Evolutionary conservation across 2,888 invertebrate species (phyloP).

Genomic region (Rhagophthalmus giganteus): DNA sequence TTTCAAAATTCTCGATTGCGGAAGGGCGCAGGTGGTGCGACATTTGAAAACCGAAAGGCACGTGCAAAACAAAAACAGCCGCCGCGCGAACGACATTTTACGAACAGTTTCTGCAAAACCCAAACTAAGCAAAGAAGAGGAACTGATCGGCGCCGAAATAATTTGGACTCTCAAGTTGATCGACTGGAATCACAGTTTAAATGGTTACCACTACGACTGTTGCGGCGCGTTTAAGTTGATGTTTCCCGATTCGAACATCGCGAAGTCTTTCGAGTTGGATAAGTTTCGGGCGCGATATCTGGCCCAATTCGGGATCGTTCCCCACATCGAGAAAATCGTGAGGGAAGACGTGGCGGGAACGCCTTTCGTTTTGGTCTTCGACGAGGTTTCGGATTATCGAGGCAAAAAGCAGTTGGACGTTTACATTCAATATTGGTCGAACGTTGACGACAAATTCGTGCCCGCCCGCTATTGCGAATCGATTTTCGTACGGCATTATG

Average conservation of each 20-base stretch:
- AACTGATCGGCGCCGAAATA: constrained; percentile 21
- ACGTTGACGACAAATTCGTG: constrained; percentile 10
- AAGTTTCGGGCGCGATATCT: constrained; percentile 11
- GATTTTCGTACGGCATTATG: constrained; percentile 1
- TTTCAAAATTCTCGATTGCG: constrained; percentile 15
- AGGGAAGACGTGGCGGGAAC: constrained; percentile 4
- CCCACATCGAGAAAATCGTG: constrained; percentile 17
- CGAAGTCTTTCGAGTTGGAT: constrained; percentile 12
- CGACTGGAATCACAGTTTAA: constrained; percentile 13
- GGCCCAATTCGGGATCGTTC: constrained; percentile 17
- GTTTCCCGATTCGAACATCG: constrained; percentile 20
- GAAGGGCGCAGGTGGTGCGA: constrained; percentile 14
- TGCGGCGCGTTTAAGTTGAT: constrained; percentile 16
- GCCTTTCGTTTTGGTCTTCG: constrained; percentile 14
- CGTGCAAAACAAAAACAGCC: constrained; percentile 8
- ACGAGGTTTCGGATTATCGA: constrained; percentile 2
- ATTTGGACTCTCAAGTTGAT: constrained; percentile 17
- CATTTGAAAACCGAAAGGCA: constrained; percentile 20
- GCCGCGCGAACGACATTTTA: constrained; percentile 5
- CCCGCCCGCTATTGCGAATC: constrained; percentile 16
- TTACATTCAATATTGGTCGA: constrained; percentile 23
- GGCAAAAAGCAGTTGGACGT: constrained; percentile 15
- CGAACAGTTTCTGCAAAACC: not conserved
- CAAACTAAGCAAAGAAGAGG: constrained; percentile 22
- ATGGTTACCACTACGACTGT: constrained; percentile 5